Evolutionary conservation across 2,113 vertebrate genomes (phyloP), one percentile per base, ranked within the genome.

Genomic region (Misgurnus anguillicaudatus): DNA sequence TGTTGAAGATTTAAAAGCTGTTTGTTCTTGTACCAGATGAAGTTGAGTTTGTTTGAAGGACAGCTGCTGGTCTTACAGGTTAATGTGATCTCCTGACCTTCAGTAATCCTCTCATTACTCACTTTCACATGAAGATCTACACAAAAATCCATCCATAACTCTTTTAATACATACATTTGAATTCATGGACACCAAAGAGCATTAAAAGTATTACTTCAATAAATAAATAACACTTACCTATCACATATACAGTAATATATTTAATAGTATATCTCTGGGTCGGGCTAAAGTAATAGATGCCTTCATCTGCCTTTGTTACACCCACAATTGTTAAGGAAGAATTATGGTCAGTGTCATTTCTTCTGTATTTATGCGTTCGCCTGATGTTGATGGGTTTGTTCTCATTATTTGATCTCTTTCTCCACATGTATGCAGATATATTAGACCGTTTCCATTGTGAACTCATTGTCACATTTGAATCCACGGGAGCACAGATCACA

Each of bases 181-280:
- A 31, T 31, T 31, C 24, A 31, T 31, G 24, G 24, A 31, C 24
- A 31, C 24, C 24, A 31, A 1, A 31, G 24, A 31, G 3, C 24
- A 31, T 31, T 31, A 31, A 31, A 31, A 31, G 24, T 31, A 31
- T 31, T 31, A 31, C 24, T 31, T 31, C 24, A 31, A 31, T 41
- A 39, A 17, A 39, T 4, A 2, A 41, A 8, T 10, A 17, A 19
- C 10, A 65, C n/a, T 42, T 42, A 65, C 63, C 63, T 42, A 16
- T 65, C 16, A 65, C 63, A 42, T 62, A 11, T 6, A 64, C 16
- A 41, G 62, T 64, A 16, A 41, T 1, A 31, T 9, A 10, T 41
- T 4, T 39, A 4, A 0, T 41, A 0, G 7, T 9, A 8, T 9
- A 2, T n/a, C 62, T 16, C 14, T 64, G 2, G 17, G 8, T n/a